These are phyloP conservation scores for Okapia johnstoni DNA, from an alignment of 2,113 vertebrate genomes.

Conservation along the genomic window DNA sequence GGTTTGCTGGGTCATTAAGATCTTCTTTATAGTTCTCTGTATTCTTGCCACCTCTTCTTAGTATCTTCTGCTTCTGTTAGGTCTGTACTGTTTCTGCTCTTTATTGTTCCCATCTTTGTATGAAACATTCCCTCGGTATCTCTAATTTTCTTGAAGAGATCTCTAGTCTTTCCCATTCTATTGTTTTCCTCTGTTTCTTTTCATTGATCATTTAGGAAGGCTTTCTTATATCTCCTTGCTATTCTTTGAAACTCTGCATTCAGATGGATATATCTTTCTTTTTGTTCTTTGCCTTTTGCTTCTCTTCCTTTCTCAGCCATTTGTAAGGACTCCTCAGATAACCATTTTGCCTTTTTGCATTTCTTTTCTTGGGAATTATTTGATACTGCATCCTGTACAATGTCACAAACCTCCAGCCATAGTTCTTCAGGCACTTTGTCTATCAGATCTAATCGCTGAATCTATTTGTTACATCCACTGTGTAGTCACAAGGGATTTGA, in stretches of 20 bases:
- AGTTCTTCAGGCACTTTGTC: not conserved
- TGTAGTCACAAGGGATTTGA: not conserved
- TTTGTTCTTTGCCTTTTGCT: not conserved
- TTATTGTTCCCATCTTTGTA: not conserved
- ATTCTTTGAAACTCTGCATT: not conserved
- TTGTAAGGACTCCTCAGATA: not conserved
- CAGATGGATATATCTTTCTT: not conserved
- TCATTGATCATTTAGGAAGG: not conserved
- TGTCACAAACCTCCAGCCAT: not conserved
- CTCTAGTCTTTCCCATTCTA: not conserved
- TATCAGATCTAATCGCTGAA: not conserved
- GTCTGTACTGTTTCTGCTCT: not conserved
- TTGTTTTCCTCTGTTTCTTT: not conserved
- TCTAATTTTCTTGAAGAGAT: not conserved
- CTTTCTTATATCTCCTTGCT: not conserved
- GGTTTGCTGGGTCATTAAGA: not conserved
- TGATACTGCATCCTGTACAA: not conserved
- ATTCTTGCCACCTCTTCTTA: not conserved
- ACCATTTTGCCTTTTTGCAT: not conserved
- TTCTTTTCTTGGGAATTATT: not conserved
- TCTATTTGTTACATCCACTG: not conserved
- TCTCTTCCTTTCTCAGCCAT: not conserved
- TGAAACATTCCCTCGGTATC: not conserved
- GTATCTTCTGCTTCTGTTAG: not conserved
- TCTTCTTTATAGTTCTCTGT: not conserved